phyloP scores from a whole-genome alignment of 2,888 invertebrate genomes.

The Mantis religiosa region DNA sequence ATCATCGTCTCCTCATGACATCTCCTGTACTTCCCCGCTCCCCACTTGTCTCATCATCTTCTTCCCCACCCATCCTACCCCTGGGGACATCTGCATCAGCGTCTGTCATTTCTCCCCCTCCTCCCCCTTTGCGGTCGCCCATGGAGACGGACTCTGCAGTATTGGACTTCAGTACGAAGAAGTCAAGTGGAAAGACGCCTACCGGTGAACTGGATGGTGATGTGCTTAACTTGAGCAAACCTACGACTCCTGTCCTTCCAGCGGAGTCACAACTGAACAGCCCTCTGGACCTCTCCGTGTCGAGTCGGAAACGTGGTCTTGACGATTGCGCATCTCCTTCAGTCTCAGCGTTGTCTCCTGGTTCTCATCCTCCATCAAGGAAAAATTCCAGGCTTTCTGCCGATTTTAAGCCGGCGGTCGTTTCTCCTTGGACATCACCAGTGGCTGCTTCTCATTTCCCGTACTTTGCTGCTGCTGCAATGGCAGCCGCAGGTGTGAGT shows the following conservation, averaged over 20 bases:
- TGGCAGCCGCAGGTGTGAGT: conserved; percentile 56
- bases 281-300: conserved; percentile 75
- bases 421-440: conserved; percentile 75
- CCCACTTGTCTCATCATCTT: conserved; percentile 62
- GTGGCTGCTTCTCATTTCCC: conserved; percentile 71
- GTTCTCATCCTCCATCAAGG: conserved; percentile 34
- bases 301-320: conserved; percentile 64
- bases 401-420: conserved; percentile 61
- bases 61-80: conserved; percentile 56
- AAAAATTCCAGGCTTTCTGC: conserved; percentile 41
- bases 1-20: conserved; percentile 69
- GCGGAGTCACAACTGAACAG: conserved; percentile 54
- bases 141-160: conserved; percentile 53
- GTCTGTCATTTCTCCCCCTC: conserved; percentile 30
- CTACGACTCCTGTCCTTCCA: conserved; percentile 52
- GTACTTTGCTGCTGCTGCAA: conserved; percentile 74
- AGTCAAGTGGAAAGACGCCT: conserved; percentile 46
- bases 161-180: conserved; percentile 75
- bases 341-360: conserved; percentile 33
- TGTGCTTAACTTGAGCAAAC: conserved; percentile 67
- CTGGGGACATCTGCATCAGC: conserved; percentile 21
- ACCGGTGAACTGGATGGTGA: conserved; percentile 55
- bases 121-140: conserved; percentile 52
- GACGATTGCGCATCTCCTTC: conserved; percentile 49
- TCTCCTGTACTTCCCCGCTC: conserved; percentile 54